Percentiles rank a stretch among this genome's conserved stretches.
Conservation (phyloP, 1,140 invertebrate genomes). For the Acarapis woodi region DNA sequence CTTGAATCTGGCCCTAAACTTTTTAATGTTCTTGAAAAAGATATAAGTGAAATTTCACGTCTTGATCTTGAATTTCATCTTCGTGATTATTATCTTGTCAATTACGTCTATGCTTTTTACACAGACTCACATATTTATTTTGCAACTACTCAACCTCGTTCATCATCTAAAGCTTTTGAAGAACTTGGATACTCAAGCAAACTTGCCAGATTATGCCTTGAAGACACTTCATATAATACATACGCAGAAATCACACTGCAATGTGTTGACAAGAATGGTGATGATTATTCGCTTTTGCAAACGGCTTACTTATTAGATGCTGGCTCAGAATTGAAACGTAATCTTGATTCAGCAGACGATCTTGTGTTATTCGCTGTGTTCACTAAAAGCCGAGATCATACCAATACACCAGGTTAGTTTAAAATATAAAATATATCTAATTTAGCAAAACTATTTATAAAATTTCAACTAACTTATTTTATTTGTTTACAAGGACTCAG, state of each 20-base stretch:
- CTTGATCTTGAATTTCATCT: slow-evolving; percentile 66
- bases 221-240: slow-evolving; percentile 62
- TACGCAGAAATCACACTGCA: slow-evolving; percentile 81
- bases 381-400: slow-evolving; percentile 47
- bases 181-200: slow-evolving; percentile 73
- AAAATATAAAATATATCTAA: too few species aligned
- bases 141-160: slow-evolving; percentile 70
- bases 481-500: too few species aligned
- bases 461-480: too few species aligned
- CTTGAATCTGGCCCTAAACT: slow-evolving; percentile 33
- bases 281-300: slow-evolving; percentile 56
- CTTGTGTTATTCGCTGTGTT: slow-evolving; percentile 51
- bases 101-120: slow-evolving; percentile 83
- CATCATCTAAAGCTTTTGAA: slow-evolving; percentile 42
- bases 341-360: slow-evolving; percentile 38
- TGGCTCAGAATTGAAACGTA: slow-evolving; percentile 41
- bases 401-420: slow-evolving; percentile 33
- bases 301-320: slow-evolving; percentile 56
- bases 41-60: slow-evolving; percentile 51
- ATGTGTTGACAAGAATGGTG: slow-evolving; percentile 28
- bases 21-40: slow-evolving; percentile 32
- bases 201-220: slow-evolving; percentile 64
- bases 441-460: too few species aligned
- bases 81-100: slow-evolving; percentile 59
- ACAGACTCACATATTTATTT: slow-evolving; percentile 80